Conservation (phyloP, 92 coral and sea anemone species). For the Umimayanthus chanpuru region DNA sequence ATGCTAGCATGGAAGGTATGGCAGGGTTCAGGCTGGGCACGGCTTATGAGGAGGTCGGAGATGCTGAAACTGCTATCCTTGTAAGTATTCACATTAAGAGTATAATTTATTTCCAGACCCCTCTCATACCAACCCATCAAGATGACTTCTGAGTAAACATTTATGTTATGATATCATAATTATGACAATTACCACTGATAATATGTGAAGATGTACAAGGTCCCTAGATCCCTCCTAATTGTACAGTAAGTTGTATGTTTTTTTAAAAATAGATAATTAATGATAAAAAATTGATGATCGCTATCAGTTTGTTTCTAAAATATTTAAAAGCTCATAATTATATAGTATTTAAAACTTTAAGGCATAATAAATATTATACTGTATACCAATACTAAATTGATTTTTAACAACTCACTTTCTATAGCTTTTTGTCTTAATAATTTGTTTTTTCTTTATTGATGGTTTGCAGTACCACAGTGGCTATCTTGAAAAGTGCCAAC, state of each 20-base stretch:
- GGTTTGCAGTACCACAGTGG: conserved; percentile 87
- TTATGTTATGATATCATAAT: too few relatives aligned
- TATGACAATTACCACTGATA: too few relatives aligned
- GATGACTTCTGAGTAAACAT: too few relatives aligned
- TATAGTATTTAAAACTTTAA: too few relatives aligned
- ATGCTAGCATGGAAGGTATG: conserved; percentile 76
- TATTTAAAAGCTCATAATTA: too few relatives aligned
- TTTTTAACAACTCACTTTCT: neutral
- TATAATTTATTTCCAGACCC: neutral
- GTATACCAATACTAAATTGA: too few relatives aligned
- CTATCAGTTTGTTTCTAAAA: neutral
- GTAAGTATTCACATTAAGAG: conserved; percentile 38
- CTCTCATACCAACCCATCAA: neutral
- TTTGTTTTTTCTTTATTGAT: neutral
- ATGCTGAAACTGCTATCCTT: conserved; percentile 94
- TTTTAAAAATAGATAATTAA: too few relatives aligned
- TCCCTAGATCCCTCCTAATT: too few relatives aligned
- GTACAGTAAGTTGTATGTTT: too few relatives aligned
- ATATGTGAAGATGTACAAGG: too few relatives aligned
- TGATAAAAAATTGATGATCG: too few relatives aligned
- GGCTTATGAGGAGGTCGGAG: conserved; percentile 90
- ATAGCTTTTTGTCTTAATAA: neutral
- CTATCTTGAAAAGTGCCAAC: conserved; percentile 90
- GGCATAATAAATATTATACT: too few relatives aligned
- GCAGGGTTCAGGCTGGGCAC: conserved; percentile 92